Percentiles rank a stretch among this genome's conserved stretches.
These are phyloP conservation scores for Anhinga rufa DNA, from an alignment of 2,113 vertebrate species.

Conservation along the genomic window DNA sequence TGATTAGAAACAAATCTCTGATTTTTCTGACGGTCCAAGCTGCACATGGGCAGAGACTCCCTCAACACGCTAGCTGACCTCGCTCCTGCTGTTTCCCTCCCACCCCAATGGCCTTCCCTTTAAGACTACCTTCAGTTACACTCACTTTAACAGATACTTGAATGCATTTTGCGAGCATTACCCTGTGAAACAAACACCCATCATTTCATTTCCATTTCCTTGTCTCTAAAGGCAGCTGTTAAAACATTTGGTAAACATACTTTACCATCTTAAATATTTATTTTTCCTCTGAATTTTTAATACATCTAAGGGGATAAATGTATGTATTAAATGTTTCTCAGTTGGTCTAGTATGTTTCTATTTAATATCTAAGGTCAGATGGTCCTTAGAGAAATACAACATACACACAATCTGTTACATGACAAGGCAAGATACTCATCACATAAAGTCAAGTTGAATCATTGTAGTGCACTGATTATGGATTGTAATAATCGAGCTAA, in stretches of 20 bases:
- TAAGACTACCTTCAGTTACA: neutral
- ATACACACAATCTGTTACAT: conserved; percentile 80
- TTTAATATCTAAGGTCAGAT: conserved; percentile 81
- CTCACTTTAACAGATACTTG: conserved; percentile 27
- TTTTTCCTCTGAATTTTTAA: conserved; percentile 82
- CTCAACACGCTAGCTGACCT: neutral
- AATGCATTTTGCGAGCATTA: conserved; percentile 45
- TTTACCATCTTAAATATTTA: conserved; percentile 82
- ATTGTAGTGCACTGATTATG: conserved; percentile 63
- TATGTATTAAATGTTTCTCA: conserved; percentile 79
- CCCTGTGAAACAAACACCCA: conserved; percentile 61
- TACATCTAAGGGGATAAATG: conserved; percentile 73
- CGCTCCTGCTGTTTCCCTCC: neutral
- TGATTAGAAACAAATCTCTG: neutral
- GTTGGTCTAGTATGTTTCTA: conserved; percentile 80
- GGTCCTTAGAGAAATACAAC: conserved; percentile 80
- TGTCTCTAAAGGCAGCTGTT: conserved; percentile 72
- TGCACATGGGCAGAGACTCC: neutral
- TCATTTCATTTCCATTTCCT: conserved; percentile 67
- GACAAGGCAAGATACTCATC: conserved; percentile 75
- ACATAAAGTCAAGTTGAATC: conserved; percentile 73
- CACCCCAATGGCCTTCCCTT: neutral
- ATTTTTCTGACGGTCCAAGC: neutral
- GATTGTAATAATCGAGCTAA: conserved; percentile 61
- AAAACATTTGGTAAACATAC: conserved; percentile 79